Evolutionary conservation across 2,888 invertebrate genomes (phyloP).

Genomic region (Alsophila aescularia): DNA sequence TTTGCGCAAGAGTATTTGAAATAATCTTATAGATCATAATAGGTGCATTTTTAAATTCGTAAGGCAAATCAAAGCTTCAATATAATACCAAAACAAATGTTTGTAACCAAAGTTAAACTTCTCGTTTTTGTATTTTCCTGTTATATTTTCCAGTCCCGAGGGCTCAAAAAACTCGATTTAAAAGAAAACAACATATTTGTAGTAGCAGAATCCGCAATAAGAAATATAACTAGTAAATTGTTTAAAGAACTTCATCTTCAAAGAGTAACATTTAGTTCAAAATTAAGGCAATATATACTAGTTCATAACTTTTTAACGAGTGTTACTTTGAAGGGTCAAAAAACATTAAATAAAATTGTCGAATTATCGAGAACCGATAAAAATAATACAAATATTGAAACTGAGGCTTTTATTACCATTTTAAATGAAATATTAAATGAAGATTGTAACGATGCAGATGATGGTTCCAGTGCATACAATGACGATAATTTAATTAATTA

Average conservation of each 20-base stretch:
- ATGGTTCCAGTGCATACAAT: constrained; percentile 35
- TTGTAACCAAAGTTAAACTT: constrained; percentile 30
- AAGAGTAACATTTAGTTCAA: constrained; percentile 39
- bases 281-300: constrained; percentile 53
- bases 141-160: constrained; percentile 25
- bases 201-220: constrained; percentile 46
- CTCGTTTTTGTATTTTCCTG: constrained; percentile 32
- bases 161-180: constrained; percentile 45
- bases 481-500: constrained; percentile 42
- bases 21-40: background rate
- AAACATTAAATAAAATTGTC: constrained; percentile 51
- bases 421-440: constrained; percentile 59
- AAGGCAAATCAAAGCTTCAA: background rate
- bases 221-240: constrained; percentile 53
- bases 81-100: constrained; percentile 28
- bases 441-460: constrained; percentile 36
- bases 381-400: constrained; percentile 46
- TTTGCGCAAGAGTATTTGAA: background rate
- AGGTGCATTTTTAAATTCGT: background rate
- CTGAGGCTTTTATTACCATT: constrained; percentile 45
- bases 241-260: constrained; percentile 52
- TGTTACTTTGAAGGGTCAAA: too few species aligned
- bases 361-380: constrained; percentile 48
- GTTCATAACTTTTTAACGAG: too few species aligned
- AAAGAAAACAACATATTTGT: constrained; percentile 45